Percentiles rank a stretch among this genome's conserved stretches.
These are phyloP conservation scores for Pluvialis apricaria DNA, from an alignment of 2,113 vertebrate genomes.

Conservation along the genomic window DNA sequence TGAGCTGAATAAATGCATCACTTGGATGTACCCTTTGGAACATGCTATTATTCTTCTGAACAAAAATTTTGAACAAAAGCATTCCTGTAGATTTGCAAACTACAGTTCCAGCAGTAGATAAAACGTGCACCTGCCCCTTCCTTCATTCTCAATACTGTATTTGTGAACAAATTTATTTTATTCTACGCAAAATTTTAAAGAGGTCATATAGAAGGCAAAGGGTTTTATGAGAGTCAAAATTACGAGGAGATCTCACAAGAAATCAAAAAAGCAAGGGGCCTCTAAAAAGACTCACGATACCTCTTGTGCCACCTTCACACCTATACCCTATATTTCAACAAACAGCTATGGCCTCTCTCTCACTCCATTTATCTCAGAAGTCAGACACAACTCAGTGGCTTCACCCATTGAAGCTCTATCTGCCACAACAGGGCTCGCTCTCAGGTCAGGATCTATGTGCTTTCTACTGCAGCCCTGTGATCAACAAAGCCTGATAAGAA, in stretches of 20 bases:
- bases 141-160: background rate
- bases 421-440: background rate
- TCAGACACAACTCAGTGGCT: background rate
- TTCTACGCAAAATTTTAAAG: background rate
- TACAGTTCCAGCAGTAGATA: background rate
- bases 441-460: background rate
- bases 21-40: background rate
- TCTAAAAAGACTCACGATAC: background rate
- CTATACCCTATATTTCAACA: background rate
- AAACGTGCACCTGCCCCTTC: background rate
- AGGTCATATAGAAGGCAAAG: background rate
- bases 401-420: background rate
- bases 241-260: background rate
- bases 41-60: background rate
- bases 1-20: conserved; percentile 1
- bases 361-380: background rate
- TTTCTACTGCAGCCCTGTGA: background rate
- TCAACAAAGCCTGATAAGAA: background rate
- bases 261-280: background rate
- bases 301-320: background rate
- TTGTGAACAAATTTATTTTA: background rate
- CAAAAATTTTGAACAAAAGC: background rate
- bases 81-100: background rate
- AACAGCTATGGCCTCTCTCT: background rate
- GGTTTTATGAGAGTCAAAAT: background rate